phyloP scores from a whole-genome alignment of 2,797 vertebrate genomes.

The Leptodactylus fallax region DNA sequence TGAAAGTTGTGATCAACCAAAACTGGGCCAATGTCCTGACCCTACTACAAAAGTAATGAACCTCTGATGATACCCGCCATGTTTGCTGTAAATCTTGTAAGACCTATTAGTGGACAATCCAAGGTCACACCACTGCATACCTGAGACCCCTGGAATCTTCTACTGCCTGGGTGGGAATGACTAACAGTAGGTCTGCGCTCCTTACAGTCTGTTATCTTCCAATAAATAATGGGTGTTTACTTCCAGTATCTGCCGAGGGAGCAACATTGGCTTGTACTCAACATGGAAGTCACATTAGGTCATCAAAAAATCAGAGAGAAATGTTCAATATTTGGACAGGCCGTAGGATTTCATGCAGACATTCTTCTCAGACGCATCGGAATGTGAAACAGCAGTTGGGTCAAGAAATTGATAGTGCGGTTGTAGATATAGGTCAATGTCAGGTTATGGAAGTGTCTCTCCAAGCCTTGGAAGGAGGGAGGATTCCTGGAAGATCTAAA shows the following conservation, averaged over 20 bases:
- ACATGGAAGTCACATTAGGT: constrained; percentile 40
- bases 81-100: not conserved
- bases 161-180: constrained; percentile 26
- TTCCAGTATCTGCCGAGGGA: constrained; percentile 8
- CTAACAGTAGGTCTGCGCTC: not conserved
- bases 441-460: constrained; percentile 67
- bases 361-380: constrained; percentile 65
- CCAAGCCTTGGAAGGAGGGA: constrained; percentile 62
- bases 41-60: not conserved
- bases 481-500: constrained; percentile 66
- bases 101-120: not conserved
- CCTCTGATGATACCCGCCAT: not conserved
- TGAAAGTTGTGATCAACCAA: not conserved
- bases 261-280: constrained; percentile 25
- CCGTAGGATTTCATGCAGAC: not conserved
- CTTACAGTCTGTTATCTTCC: not conserved
- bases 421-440: constrained; percentile 70
- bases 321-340: constrained; percentile 48
- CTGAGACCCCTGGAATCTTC: not conserved
- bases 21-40: not conserved
- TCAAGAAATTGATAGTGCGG: constrained; percentile 69
- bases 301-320: constrained; percentile 30
- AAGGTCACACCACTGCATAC: not conserved
- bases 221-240: constrained; percentile 19
- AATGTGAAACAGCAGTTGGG: constrained; percentile 74